Conservation (phyloP, 2,113 vertebrate species). For the Diadophis punctatus region DNA sequence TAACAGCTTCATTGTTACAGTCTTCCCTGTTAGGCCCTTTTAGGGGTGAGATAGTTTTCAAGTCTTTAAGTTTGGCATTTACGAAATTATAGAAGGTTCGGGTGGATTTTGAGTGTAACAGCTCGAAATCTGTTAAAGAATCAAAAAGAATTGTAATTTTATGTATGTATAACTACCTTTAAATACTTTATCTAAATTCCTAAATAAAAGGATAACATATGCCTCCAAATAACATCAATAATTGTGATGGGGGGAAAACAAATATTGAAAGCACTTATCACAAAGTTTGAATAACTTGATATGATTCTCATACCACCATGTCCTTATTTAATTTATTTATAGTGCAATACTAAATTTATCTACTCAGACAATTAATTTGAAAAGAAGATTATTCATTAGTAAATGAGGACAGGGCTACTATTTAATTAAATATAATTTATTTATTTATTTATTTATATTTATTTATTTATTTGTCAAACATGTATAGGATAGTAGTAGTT, state of each 20-base stretch:
- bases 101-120: too few relatives aligned
- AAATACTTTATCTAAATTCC: background rate
- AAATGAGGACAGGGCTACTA: background rate
- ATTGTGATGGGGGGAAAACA: background rate
- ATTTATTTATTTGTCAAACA: too few relatives aligned
- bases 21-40: too few relatives aligned
- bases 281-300: background rate
- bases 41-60: too few relatives aligned
- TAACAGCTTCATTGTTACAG: too few relatives aligned
- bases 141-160: background rate
- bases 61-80: too few relatives aligned
- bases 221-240: background rate
- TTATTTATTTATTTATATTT: too few relatives aligned
- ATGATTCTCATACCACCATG: background rate
- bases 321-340: conserved; percentile 30
- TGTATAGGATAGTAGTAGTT: too few relatives aligned
- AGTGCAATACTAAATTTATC: background rate
- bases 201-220: background rate
- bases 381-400: background rate
- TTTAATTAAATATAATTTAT: background rate
- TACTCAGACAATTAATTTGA: background rate
- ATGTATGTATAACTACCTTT: background rate
- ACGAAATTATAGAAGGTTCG: too few relatives aligned
- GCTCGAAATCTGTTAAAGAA: background rate
- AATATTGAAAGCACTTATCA: background rate